Base-by-base conservation (phyloP, 2,113 vertebrate genomes). In the Osmerus mordax region DNA sequence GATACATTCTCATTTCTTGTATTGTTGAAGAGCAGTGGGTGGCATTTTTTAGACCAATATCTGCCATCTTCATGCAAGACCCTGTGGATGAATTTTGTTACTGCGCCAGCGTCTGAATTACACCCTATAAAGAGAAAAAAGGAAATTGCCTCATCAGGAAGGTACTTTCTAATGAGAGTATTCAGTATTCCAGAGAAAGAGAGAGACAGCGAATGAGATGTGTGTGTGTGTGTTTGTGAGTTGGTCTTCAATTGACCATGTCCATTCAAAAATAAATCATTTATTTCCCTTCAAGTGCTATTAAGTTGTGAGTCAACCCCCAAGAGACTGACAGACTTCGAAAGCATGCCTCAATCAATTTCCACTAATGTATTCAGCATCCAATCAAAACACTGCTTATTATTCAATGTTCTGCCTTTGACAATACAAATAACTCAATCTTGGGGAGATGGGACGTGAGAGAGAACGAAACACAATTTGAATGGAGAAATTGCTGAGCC, bases 391-490 rank as follows among this genome's bases (percentile, higher is more conserved):
- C 47, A 70, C 41, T 18, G 55, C n/a, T 56, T 56, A 56, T 19
- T 68, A 19, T 32, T 63, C 16, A 36, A 21, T 47, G 13, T n/a
- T 54, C 36, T 54, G 67, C 18, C 13, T 9, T 67, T 23, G 47
- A 47, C 32, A 14, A 53, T 32, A 19, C 0, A 55, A 15, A 15
- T 5, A 21, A 29, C 23, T 25, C 23, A 5, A 18, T 18, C 52
- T 68, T 13, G 8, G 64, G 14, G 41, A 19, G 12, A 78, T 79
- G 65, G 59, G 4, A 78, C 75, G 76, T 71, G 21, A 71, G 54
- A 65, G 70, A 25, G 1, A 70, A 60, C 1, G 29, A 21, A n/a
- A 51, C 23, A 63, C 47, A 69, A 16, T 16, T 56, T 56, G 1
- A 56, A 1, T 56, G 55, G 7, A 5, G 4, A 56, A 56, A 3